A percentile compares a stretch with the other conserved stretches of the same genome.
Evolutionary conservation across 2,113 vertebrate genomes (phyloP).

Genomic region (Coptodon rendalli): DNA sequence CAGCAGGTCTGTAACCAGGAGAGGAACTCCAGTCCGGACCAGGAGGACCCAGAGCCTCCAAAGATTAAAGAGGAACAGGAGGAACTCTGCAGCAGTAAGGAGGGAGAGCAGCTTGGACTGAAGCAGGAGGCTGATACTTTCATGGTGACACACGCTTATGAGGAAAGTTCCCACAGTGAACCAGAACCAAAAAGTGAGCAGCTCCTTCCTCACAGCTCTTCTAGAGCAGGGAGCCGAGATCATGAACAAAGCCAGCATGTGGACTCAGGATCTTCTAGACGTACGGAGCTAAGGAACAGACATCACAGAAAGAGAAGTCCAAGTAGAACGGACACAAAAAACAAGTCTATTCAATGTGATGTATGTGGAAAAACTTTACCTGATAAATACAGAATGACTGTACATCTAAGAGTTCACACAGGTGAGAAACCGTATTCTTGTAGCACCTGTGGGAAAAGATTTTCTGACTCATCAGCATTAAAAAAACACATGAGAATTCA

Average conservation of each 20-base stretch:
- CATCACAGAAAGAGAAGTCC: background rate
- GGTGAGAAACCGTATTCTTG: background rate
- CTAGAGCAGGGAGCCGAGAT: background rate
- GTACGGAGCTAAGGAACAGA: background rate
- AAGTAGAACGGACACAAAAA: background rate
- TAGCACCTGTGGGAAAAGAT: background rate
- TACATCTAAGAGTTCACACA: background rate
- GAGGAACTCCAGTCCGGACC: background rate
- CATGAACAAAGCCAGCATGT: background rate
- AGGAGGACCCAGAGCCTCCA: rapidly evolving
- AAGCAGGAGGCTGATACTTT: background rate
- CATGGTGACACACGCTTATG: background rate
- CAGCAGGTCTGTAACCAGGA: background rate
- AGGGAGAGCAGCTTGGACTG: background rate
- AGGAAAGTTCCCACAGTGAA: background rate
- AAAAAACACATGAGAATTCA: too few relatives aligned
- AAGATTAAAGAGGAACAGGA: background rate
- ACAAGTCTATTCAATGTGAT: background rate
- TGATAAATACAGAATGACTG: background rate
- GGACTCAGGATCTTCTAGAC: background rate
- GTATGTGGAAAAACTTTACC: background rate
- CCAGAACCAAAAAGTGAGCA: background rate
- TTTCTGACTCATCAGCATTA: background rate
- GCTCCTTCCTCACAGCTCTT: background rate
- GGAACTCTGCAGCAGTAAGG: background rate